Conservation (phyloP, 2,113 vertebrate genomes). For the Phalacrocorax pelagicus region DNA sequence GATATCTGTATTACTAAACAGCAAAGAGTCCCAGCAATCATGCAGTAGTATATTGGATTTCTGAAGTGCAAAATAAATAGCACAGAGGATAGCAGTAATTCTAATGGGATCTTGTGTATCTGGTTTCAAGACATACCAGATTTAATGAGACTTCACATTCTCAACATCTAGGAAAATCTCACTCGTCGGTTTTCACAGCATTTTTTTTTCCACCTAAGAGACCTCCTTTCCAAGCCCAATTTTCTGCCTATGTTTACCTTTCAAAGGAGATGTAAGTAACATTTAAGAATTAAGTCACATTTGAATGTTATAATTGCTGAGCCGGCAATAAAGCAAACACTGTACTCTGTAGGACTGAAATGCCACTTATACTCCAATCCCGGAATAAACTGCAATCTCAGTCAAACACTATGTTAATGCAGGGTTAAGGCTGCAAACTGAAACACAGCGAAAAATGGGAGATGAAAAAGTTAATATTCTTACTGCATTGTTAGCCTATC, state of each 20-base stretch:
- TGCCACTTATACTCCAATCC: not conserved
- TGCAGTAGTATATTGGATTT: accelerated
- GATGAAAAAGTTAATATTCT: not conserved
- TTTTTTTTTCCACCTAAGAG: not conserved
- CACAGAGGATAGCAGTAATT: not conserved
- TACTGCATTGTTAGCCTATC: not conserved
- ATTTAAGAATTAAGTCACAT: not conserved
- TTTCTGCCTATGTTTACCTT: not conserved
- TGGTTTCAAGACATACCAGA: not conserved
- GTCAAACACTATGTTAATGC: not conserved
- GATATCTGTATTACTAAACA: not conserved
- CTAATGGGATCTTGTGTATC: not conserved
- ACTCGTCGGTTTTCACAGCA: not conserved
- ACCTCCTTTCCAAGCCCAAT: not conserved
- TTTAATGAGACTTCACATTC: not conserved
- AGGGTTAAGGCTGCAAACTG: not conserved
- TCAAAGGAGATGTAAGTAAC: not conserved
- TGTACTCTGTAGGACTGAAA: not conserved
- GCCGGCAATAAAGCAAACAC: not conserved
- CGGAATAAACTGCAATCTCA: not conserved
- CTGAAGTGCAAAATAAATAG: not conserved
- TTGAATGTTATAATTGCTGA: not conserved
- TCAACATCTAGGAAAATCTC: not conserved
- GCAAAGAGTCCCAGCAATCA: not conserved
- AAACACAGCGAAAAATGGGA: not conserved